A percentile compares a stretch with the other conserved stretches of the same genome.
These are phyloP conservation scores for Tenualosa ilisha DNA, from an alignment of 2,797 vertebrate genomes.

Conservation along the genomic window DNA sequence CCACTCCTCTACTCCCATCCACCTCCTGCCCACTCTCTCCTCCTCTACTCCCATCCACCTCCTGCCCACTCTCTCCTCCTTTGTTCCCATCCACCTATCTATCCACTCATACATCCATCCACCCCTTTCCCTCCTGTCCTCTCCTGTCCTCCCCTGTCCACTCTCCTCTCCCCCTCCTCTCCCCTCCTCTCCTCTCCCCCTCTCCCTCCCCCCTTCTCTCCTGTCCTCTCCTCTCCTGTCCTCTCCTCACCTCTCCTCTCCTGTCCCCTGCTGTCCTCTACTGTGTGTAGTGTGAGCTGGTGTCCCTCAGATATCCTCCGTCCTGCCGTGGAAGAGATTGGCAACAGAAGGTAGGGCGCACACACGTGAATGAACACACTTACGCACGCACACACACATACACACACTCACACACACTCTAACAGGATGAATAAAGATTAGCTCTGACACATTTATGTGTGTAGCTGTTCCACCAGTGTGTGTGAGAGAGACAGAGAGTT, in stretches of 20 bases:
- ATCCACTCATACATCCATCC: background rate
- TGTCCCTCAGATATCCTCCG: slow-evolving; percentile 79
- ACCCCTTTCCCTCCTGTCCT: too few relatives aligned
- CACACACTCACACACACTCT: too few relatives aligned
- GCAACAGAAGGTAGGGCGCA: slow-evolving; percentile 52
- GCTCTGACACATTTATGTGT: background rate
- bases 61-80: background rate
- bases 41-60: background rate
- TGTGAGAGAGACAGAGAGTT: background rate
- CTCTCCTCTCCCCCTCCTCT: too few relatives aligned
- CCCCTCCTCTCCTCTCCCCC: too few relatives aligned
- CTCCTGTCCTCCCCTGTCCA: too few relatives aligned
- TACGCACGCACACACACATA: too few relatives aligned
- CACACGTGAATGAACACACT: background rate
- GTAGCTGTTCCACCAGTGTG: background rate
- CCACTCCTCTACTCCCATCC: background rate
- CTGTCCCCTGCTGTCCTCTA: slow-evolving; percentile 62
- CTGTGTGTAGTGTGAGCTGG: slow-evolving; percentile 82
- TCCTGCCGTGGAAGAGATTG: slow-evolving; percentile 76
- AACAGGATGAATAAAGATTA: background rate
- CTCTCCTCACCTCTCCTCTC: slow-evolving; percentile 33
- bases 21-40: background rate
- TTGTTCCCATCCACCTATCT: background rate
- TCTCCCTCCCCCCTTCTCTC: background rate
- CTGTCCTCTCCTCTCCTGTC: background rate